Conservation (phyloP, 2,888 invertebrate genomes). For the Stenoptilia bipunctidactyla region DNA sequence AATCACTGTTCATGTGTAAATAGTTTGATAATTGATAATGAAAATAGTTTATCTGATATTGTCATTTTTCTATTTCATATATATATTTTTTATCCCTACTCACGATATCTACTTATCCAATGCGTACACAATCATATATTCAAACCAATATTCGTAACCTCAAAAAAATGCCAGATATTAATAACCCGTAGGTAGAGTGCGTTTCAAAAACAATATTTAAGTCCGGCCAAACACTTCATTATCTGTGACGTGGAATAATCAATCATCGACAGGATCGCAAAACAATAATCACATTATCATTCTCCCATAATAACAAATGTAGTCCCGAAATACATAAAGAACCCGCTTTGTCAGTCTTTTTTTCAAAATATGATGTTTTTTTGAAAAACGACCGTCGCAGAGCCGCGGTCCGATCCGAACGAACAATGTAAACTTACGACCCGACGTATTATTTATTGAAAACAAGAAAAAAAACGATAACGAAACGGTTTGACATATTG, state of each 20-base stretch:
- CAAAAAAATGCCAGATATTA: too few relatives aligned
- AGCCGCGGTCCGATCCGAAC: slow-evolving; percentile 43
- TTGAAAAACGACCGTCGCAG: slow-evolving; percentile 54
- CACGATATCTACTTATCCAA: too few relatives aligned
- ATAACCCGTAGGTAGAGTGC: not conserved
- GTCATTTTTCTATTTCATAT: not conserved
- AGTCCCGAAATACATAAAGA: slow-evolving; percentile 62
- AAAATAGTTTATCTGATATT: too few relatives aligned
- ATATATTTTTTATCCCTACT: too few relatives aligned
- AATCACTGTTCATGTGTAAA: too few relatives aligned
- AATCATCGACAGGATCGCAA: slow-evolving; percentile 60
- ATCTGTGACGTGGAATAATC: slow-evolving; percentile 60
- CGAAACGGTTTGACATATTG: slow-evolving; percentile 61
- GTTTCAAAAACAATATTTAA: slow-evolving; percentile 27
- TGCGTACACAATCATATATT: too few relatives aligned
- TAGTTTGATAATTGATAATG: too few relatives aligned
- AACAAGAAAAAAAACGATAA: slow-evolving; percentile 42
- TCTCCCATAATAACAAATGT: slow-evolving; percentile 66
- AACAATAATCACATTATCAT: slow-evolving; percentile 71
- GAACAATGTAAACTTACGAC: slow-evolving; percentile 64
- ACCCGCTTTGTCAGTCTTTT: slow-evolving; percentile 41
- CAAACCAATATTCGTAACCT: too few relatives aligned
- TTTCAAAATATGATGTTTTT: slow-evolving; percentile 38
- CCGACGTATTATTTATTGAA: slow-evolving; percentile 60
- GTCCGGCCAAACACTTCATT: slow-evolving; percentile 52